Evolutionary conservation across 2,113 vertebrate species (phyloP).

Genomic region (Ivindomyrus marchei): DNA sequence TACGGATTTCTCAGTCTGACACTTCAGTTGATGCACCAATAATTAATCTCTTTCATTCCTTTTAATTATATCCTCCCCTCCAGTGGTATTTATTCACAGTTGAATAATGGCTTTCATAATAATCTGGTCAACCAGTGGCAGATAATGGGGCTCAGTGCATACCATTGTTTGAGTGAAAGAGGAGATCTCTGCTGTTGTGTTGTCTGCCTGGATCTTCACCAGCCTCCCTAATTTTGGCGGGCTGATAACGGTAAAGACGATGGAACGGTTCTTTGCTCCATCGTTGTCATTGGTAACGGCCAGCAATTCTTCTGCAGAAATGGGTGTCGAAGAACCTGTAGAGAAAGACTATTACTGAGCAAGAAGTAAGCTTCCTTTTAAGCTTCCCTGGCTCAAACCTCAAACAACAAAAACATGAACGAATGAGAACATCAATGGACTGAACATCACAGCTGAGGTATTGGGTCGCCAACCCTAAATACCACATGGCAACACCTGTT

Average conservation of each 20-base stretch:
- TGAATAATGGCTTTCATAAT: neutral
- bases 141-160: conserved; percentile 41
- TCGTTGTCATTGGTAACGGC: conserved; percentile 72
- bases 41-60: neutral
- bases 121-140: neutral
- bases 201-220: conserved; percentile 53
- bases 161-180: conserved; percentile 82
- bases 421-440: neutral
- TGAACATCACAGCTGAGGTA: neutral
- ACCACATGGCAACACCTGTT: neutral
- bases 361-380: neutral
- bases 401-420: neutral
- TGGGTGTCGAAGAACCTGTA: conserved; percentile 63
- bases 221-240: conserved; percentile 73
- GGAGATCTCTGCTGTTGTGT: conserved; percentile 60
- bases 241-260: conserved; percentile 63
- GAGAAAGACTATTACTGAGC: conserved; percentile 12
- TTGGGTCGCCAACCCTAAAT: neutral
- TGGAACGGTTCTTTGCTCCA: conserved; percentile 59
- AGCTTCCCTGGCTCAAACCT: neutral
- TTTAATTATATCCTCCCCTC: neutral
- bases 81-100: neutral
- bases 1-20: neutral
- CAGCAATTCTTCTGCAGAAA: conserved; percentile 66
- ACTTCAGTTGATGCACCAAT: neutral